Conservation (phyloP, 1,140 invertebrate species). For the Notospermus geniculatus region DNA sequence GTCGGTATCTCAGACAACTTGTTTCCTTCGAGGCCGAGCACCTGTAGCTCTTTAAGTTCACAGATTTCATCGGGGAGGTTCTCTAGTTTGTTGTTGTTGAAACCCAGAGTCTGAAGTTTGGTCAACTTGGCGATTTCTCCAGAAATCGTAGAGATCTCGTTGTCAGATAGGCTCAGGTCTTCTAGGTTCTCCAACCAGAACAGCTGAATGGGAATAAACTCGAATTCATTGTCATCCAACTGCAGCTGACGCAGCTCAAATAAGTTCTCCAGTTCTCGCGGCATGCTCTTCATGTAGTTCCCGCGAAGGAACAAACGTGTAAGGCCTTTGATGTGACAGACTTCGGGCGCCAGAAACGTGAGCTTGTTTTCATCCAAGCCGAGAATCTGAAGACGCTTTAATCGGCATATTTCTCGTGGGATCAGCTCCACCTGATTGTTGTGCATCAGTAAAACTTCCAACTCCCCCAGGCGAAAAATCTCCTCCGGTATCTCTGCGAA, state of each 20-base stretch:
- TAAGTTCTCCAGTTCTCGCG: slow-evolving; percentile 46
- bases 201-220: slow-evolving; percentile 50
- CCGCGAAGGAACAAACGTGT: slow-evolving; percentile 42
- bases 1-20: slow-evolving; percentile 33
- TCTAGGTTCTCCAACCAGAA: slow-evolving; percentile 41
- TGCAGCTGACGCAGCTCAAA: slow-evolving; percentile 39
- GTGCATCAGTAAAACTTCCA: slow-evolving; percentile 38
- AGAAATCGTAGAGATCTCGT: slow-evolving; percentile 37
- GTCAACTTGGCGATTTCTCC: slow-evolving; percentile 38
- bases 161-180: slow-evolving; percentile 44
- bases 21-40: slow-evolving; percentile 46
- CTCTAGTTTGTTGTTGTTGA: slow-evolving; percentile 43
- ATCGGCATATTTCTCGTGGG: slow-evolving; percentile 32
- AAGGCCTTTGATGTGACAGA: slow-evolving; percentile 43
- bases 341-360: slow-evolving; percentile 41
- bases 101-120: slow-evolving; percentile 39
- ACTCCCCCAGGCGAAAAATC: slow-evolving; percentile 28
- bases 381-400: slow-evolving; percentile 34
- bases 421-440: slow-evolving; percentile 40
- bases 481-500: slow-evolving; percentile 39
- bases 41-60: slow-evolving; percentile 32
- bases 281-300: slow-evolving; percentile 48
- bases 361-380: slow-evolving; percentile 44
- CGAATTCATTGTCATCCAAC: slow-evolving; percentile 51
- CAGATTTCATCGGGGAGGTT: slow-evolving; percentile 41